phyloP scores from a whole-genome alignment of 2,888 invertebrate genomes.

The Spilosoma lubricipeda region DNA sequence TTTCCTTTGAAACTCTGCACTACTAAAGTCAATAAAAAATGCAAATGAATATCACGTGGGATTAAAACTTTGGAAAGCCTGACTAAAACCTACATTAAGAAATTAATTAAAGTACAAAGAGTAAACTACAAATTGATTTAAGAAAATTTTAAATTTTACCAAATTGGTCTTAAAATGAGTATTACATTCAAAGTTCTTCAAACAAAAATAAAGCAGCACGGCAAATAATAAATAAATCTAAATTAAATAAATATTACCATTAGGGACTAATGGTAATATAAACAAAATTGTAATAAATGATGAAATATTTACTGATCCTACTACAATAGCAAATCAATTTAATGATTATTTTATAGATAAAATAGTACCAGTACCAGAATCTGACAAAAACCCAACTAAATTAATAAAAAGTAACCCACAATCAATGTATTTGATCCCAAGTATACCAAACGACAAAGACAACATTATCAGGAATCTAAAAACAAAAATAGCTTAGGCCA shows the following conservation, averaged over 20 bases:
- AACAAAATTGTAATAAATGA: not conserved
- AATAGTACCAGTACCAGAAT: constrained; percentile 1
- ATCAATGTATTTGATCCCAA: constrained; percentile 7
- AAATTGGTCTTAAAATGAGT: not conserved
- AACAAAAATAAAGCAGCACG: constrained; percentile 7
- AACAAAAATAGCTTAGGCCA: not conserved
- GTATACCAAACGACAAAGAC: not conserved
- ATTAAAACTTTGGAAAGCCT: too few species aligned
- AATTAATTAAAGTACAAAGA: not conserved
- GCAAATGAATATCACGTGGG: too few species aligned
- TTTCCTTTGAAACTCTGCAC: too few species aligned
- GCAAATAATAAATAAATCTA: constrained; percentile 6
- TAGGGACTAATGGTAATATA: not conserved
- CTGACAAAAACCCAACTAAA: not conserved
- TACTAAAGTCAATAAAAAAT: too few species aligned
- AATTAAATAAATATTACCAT: too few species aligned
- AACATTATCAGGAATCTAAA: not conserved
- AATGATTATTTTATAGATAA: constrained; percentile 12
- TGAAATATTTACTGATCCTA: too few species aligned
- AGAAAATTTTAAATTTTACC: constrained; percentile 1
- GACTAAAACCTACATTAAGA: not conserved
- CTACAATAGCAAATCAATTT: not conserved
- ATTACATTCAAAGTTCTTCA: not conserved
- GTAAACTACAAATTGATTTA: not conserved
- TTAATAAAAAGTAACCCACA: not conserved